Evolutionary conservation across 2,797 vertebrate species (phyloP).

Genomic region (Siniperca obscura): DNA sequence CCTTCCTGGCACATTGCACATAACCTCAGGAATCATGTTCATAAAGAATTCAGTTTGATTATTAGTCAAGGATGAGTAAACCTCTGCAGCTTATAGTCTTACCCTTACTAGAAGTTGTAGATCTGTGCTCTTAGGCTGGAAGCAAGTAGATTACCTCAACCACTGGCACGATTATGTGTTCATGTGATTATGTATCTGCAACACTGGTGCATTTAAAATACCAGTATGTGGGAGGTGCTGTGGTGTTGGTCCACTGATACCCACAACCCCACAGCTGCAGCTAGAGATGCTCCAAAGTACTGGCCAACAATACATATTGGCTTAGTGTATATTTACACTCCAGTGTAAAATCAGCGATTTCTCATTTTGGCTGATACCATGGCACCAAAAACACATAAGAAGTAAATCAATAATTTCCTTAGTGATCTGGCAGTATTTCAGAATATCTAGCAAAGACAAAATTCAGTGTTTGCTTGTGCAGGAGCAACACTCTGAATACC

Average conservation of each 20-base stretch:
- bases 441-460: background rate
- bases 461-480: background rate
- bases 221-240: slow-evolving; percentile 14
- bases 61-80: slow-evolving; percentile 38
- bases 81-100: slow-evolving; percentile 49
- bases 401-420: background rate
- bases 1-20: slow-evolving; percentile 81
- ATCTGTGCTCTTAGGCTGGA: slow-evolving; percentile 22
- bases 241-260: background rate
- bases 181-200: slow-evolving; percentile 7
- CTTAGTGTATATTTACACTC: background rate
- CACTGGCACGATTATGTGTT: background rate
- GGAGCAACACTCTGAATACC: background rate
- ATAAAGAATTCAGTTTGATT: slow-evolving; percentile 41
- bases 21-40: slow-evolving; percentile 58
- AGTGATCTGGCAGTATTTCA: slow-evolving; percentile 3
- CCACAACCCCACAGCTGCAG: slow-evolving; percentile 49
- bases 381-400: background rate
- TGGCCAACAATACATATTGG: background rate
- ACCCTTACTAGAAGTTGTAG: slow-evolving; percentile 10
- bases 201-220: slow-evolving; percentile 6
- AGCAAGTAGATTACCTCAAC: slow-evolving; percentile 18
- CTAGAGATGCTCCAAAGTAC: slow-evolving; percentile 54
- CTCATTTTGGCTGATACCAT: background rate
- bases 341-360: background rate